phyloP scores from a whole-genome alignment of 2,113 vertebrate genomes.

The Plotosus lineatus region DNA sequence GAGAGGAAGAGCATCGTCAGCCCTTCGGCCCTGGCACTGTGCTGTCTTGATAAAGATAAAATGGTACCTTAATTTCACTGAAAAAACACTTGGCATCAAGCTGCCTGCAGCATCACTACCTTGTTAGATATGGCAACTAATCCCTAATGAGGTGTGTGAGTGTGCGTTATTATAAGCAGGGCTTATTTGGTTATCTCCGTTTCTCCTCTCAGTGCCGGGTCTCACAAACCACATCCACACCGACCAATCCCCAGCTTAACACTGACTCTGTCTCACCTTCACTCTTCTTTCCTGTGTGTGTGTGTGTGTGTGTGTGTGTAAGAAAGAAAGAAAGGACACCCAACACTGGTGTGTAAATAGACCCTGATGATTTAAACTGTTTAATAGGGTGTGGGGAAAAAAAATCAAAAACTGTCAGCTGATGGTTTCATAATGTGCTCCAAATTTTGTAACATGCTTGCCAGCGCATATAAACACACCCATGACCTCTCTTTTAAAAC shows the following conservation, averaged over 20 bases:
- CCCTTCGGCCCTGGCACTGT: neutral
- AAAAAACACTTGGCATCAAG: constrained; percentile 7
- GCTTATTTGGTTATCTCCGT: constrained; percentile 64
- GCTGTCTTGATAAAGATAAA: too few species aligned
- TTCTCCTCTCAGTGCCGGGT: constrained; percentile 54
- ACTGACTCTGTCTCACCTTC: constrained; percentile 72
- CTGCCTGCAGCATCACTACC: neutral
- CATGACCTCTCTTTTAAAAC: constrained; percentile 45
- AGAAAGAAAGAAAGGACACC: neutral
- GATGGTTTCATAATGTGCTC: neutral
- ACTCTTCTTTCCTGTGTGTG: constrained; percentile 60
- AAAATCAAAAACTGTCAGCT: constrained; percentile 10
- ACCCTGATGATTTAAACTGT: neutral
- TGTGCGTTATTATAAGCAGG: neutral
- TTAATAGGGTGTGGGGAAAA: neutral
- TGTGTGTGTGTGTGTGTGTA: neutral
- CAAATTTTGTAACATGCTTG: neutral
- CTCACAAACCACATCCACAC: constrained; percentile 68
- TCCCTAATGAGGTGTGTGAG: neutral
- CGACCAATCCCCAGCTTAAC: constrained; percentile 64
- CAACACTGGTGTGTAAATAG: neutral
- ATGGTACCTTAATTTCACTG: constrained; percentile 7
- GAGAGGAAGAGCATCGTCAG: neutral
- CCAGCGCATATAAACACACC: constrained; percentile 46
- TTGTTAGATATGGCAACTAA: neutral